These are phyloP conservation scores for Laticauda colubrina DNA, from an alignment of 2,113 vertebrate species.

Conservation along the genomic window DNA sequence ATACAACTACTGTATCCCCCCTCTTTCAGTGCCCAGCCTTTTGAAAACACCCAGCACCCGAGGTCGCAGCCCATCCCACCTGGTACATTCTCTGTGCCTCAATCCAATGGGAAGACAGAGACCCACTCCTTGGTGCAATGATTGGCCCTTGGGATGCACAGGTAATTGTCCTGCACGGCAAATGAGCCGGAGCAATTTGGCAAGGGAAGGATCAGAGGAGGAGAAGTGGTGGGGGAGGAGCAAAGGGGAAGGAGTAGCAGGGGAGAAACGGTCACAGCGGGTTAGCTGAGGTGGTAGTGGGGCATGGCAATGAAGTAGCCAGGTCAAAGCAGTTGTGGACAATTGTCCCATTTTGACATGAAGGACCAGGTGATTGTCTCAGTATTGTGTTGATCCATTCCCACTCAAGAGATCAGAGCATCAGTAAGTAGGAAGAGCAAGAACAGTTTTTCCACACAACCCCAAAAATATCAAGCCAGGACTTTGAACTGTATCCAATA, in stretches of 20 bases:
- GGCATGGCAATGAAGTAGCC: neutral
- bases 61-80: neutral
- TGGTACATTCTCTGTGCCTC: neutral
- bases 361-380: neutral
- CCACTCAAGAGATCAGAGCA: neutral
- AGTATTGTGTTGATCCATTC: neutral
- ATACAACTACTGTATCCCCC: neutral
- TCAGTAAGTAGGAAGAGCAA: neutral
- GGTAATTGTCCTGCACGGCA: neutral
- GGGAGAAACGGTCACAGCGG: too few relatives aligned
- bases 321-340: neutral
- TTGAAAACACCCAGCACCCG: neutral
- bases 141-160: neutral
- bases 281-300: neutral
- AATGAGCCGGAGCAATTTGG: neutral
- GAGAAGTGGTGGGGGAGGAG: neutral
- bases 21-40: neutral
- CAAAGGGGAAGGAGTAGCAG: neutral
- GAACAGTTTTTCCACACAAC: neutral
- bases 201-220: neutral
- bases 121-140: neutral
- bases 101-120: neutral
- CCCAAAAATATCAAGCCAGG: neutral
- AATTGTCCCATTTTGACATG: neutral
- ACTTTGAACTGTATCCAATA: neutral